Conservation (phyloP, 2,888 invertebrate genomes). For the Neelides folsomi region DNA sequence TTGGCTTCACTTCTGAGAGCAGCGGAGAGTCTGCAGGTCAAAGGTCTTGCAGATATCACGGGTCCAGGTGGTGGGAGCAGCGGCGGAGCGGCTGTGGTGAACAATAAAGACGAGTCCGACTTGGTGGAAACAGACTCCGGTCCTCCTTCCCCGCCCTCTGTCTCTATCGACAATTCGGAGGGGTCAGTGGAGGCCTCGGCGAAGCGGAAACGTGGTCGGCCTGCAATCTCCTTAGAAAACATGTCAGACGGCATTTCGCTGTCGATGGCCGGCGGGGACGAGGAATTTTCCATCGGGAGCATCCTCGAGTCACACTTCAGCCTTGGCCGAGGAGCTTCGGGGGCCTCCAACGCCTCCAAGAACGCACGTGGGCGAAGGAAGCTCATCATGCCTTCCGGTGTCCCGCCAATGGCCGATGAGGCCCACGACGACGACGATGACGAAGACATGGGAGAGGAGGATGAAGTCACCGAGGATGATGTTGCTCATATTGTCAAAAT, state of each 20-base stretch:
- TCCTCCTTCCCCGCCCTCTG: constrained; percentile 30
- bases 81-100: constrained; percentile 35
- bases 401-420: constrained; percentile 14
- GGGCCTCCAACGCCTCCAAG: constrained; percentile 10
- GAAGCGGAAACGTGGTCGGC: constrained; percentile 53
- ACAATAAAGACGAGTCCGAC: constrained; percentile 29
- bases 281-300: constrained; percentile 29
- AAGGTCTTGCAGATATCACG: constrained; percentile 78
- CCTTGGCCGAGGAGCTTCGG: constrained; percentile 21
- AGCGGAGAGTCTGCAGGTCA: constrained; percentile 80
- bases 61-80: constrained; percentile 53
- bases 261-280: constrained; percentile 26
- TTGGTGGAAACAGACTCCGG: constrained; percentile 26
- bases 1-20: constrained; percentile 75
- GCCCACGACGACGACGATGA: constrained; percentile 30
- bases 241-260: constrained; percentile 27
- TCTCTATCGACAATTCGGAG: constrained; percentile 28
- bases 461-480: constrained; percentile 32
- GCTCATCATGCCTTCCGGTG: constrained; percentile 16
- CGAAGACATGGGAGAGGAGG: constrained; percentile 27
- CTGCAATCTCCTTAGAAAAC: constrained; percentile 40
- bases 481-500: constrained; percentile 32
- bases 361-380: constrained; percentile 15
- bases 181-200: constrained; percentile 38
- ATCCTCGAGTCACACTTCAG: constrained; percentile 32